A percentile compares a stretch with the other conserved stretches of the same genome.
phyloP scores from a whole-genome alignment of 2,888 invertebrate genomes.

The Platycnemis pennipes region DNA sequence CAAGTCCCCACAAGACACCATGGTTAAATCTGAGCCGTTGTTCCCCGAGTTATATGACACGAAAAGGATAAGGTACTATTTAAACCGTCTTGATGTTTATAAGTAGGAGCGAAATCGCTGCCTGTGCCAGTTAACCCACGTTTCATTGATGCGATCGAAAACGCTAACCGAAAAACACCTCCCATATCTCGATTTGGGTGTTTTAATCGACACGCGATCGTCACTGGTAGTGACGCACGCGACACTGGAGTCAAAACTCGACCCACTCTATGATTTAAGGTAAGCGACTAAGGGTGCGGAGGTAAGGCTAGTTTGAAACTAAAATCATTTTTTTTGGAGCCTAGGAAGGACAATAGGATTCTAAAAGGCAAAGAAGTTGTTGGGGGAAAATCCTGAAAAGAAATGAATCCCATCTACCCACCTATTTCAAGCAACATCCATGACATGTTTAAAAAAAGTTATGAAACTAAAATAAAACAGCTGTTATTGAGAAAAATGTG shows the following conservation, averaged over 20 bases:
- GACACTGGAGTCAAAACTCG: background rate
- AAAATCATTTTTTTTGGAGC: too few relatives aligned
- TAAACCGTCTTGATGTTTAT: background rate
- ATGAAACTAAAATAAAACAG: too few relatives aligned
- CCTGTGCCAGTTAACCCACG: background rate
- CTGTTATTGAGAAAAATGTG: too few relatives aligned
- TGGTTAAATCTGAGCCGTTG: too few relatives aligned
- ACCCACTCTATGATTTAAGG: background rate
- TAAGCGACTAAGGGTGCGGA: background rate
- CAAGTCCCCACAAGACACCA: too few relatives aligned
- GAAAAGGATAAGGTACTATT: background rate
- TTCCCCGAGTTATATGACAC: too few relatives aligned
- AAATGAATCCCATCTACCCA: too few relatives aligned
- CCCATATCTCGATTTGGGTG: background rate
- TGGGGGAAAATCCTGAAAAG: too few relatives aligned
- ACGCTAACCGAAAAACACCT: background rate
- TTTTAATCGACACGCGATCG: background rate
- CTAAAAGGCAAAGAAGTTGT: too few relatives aligned
- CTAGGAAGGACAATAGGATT: too few relatives aligned
- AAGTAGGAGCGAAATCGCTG: background rate
- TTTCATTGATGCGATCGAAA: slow-evolving; percentile 1
- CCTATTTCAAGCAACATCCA: too few relatives aligned
- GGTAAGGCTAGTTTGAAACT: background rate
- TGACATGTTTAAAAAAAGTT: too few relatives aligned
- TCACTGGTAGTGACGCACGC: background rate